Percentiles rank a stretch among this genome's conserved stretches.
These are phyloP conservation scores for Pseudochromis fuscus DNA, from an alignment of 2,797 vertebrate genomes.

Conservation along the genomic window DNA sequence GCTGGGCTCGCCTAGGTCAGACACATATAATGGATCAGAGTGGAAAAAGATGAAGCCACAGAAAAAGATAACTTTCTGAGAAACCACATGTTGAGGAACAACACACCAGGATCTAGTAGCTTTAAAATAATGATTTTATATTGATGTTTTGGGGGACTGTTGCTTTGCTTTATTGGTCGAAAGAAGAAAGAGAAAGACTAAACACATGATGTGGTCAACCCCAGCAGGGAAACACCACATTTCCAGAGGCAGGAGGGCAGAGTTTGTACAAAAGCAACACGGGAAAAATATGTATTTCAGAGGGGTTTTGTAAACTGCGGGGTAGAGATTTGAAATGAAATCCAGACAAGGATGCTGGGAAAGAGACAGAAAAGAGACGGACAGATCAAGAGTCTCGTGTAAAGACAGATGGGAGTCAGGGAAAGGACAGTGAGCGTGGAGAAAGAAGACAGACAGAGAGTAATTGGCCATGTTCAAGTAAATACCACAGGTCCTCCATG, in stretches of 20 bases:
- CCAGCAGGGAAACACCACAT: conserved; percentile 23
- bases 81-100: conserved; percentile 9
- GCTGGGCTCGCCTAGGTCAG: conserved; percentile 33
- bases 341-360: conserved; percentile 19
- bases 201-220: conserved; percentile 16
- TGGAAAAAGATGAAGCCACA: conserved; percentile 8
- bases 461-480: conserved; percentile 67
- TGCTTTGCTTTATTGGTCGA: background rate
- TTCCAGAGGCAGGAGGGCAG: conserved; percentile 3
- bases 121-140: conserved; percentile 19
- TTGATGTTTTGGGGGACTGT: conserved; percentile 3
- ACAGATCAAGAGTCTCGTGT: conserved; percentile 33
- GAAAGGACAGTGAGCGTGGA: conserved; percentile 60
- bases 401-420: conserved; percentile 64
- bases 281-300: conserved; percentile 18
- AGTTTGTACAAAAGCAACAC: conserved; percentile 1
- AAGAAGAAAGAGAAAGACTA: conserved; percentile 9
- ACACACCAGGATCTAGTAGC: background rate
- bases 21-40: background rate
- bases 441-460: conserved; percentile 54
- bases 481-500: conserved; percentile 58
- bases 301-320: conserved; percentile 27
- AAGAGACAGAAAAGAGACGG: conserved; percentile 11
- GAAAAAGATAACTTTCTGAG: conserved; percentile 11
- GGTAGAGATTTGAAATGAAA: conserved; percentile 31